Conservation (phyloP, 2,797 vertebrate genomes). For the Scarus forsteni region DNA sequence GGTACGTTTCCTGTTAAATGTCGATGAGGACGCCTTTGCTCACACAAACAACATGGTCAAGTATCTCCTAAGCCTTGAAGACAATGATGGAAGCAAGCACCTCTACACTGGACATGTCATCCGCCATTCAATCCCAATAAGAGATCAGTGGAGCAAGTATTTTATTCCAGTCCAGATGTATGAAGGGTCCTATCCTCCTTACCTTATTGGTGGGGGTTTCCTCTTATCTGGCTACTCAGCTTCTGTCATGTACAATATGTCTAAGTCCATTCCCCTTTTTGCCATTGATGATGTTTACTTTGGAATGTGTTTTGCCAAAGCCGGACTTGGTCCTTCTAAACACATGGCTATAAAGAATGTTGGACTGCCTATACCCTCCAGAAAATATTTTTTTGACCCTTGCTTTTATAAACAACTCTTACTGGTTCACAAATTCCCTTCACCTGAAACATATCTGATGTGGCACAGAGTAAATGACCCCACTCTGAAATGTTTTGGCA, state of each 20-base stretch:
- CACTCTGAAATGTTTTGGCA: slow-evolving; percentile 18
- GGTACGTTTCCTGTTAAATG: background rate
- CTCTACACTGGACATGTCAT: background rate
- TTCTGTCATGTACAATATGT: slow-evolving; percentile 4
- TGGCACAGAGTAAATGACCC: slow-evolving; percentile 80
- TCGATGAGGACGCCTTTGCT: background rate
- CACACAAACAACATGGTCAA: background rate
- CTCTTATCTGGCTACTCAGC: slow-evolving; percentile 1
- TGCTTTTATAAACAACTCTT: slow-evolving; percentile 76
- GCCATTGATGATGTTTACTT: slow-evolving; percentile 11
- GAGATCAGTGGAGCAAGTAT: background rate
- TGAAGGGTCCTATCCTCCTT: background rate
- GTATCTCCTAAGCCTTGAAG: background rate
- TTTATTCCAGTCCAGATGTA: slow-evolving; percentile 3
- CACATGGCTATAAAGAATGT: background rate
- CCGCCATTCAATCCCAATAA: background rate
- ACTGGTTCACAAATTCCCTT: slow-evolving; percentile 76
- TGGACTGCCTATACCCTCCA: slow-evolving; percentile 33
- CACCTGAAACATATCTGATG: slow-evolving; percentile 79
- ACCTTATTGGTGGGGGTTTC: background rate
- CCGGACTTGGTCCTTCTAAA: background rate
- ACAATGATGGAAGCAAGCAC: background rate
- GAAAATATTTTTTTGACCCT: slow-evolving; percentile 69
- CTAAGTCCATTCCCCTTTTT: background rate
- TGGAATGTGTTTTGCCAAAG: background rate